Percentiles rank a stretch among this genome's conserved stretches.
Conservation (phyloP, 2,888 invertebrate species). For the Acanthosepion lycidas region DNA sequence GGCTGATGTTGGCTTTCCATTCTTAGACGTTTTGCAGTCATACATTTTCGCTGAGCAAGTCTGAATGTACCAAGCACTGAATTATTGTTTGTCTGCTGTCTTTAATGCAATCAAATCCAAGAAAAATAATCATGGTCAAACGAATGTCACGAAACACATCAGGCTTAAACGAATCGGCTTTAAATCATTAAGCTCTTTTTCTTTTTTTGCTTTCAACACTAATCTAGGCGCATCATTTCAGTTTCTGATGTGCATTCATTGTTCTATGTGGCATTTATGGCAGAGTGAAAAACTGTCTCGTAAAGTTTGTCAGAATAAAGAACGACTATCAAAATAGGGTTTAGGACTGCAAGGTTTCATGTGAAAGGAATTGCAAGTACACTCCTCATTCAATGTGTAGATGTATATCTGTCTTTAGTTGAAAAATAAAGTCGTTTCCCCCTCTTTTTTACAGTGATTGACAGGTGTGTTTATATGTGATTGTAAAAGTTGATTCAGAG, state of each 20-base stretch:
- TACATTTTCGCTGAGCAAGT: neutral
- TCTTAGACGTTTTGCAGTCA: neutral
- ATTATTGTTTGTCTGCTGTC: constrained; percentile 1
- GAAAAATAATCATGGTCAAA: constrained; percentile 17
- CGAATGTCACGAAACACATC: neutral
- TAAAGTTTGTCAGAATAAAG: constrained; percentile 33
- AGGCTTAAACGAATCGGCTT: neutral
- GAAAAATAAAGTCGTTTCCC: neutral
- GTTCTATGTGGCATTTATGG: neutral
- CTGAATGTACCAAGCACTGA: neutral
- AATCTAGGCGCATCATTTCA: neutral
- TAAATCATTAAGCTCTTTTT: neutral
- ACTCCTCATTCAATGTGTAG: neutral
- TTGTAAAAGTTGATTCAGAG: neutral
- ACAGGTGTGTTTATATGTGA: neutral
- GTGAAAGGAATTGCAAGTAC: neutral
- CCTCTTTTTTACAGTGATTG: neutral
- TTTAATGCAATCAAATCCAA: neutral
- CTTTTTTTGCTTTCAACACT: neutral
- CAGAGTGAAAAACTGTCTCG: neutral
- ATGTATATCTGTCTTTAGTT: neutral
- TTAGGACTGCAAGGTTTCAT: neutral
- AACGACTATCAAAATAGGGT: neutral
- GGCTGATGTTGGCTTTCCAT: neutral
- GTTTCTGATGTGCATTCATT: neutral